Evolutionary conservation across 2,113 vertebrate genomes (phyloP), one percentile per base, ranked within the genome.

Genomic region (Amazona vittata): DNA sequence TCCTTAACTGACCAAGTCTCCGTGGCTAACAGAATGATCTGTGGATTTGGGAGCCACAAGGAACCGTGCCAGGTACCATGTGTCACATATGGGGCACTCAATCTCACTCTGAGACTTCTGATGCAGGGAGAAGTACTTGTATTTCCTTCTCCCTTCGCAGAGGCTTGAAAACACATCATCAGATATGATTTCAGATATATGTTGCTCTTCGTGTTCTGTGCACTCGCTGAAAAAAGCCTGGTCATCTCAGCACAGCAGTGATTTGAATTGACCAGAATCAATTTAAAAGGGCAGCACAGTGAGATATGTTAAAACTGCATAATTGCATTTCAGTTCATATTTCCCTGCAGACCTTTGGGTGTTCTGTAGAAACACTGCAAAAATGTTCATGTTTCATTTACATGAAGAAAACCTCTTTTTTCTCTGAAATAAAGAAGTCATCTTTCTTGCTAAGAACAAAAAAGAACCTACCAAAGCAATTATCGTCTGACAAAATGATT

Each of bases 31-130:
- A 90, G 49, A 81, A 64, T 63, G 33, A 44, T 33, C 28, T 0
- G 2, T 41, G 12, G 39, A 44, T 26, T 28, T 64, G 53, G 76
- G 22, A 80, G 67, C 25, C 37, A 53, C 0, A 0, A 50, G 35
- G 52, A 70, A 17, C 14, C 0, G 1, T 50, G 44, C 11, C 59
- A 57, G 19, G 46, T 62, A 39, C 26, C 21, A 53, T 65, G 28
- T 15, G 35, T 43, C 47, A 79, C 63, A 64, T 5, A 71, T 0
- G 0, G 65, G 47, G 10, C 39, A 53, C 0, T 2, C 79, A 88
- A 83, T 70, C 49, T 70, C 74, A 47, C 29, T 53, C 75, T 59
- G 63, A 86, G 77, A 55, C 29, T 80, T 70, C 82, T 83, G 25
- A 35, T 1, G 0, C 33, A 14, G 31, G 49, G 13, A 85, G 43